Evolutionary conservation across 1,140 invertebrate genomes (phyloP).

Genomic region (Odontomachus brunneus): DNA sequence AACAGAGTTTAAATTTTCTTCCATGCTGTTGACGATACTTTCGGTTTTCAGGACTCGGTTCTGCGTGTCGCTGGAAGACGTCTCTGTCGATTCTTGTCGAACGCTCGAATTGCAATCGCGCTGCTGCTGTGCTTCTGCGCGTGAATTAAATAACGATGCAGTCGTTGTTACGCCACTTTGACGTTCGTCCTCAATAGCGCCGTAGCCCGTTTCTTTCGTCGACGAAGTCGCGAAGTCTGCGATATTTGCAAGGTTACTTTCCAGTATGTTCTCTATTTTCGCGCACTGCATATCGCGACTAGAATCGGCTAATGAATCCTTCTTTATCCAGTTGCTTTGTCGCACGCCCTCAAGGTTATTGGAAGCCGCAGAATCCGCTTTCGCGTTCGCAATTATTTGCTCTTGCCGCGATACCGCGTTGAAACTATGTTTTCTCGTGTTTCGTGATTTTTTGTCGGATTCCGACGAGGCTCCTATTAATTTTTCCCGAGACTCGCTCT

Average conservation of each 20-base stretch:
- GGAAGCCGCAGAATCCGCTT: neutral
- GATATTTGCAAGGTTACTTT: slow-evolving; percentile 2
- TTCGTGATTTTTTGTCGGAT: neutral
- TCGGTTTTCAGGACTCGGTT: neutral
- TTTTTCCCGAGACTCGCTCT: slow-evolving; percentile 20
- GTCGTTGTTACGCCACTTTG: neutral
- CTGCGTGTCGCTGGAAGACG: neutral
- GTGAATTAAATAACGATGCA: slow-evolving; percentile 38
- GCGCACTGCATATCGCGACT: neutral
- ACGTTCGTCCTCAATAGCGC: slow-evolving; percentile 6
- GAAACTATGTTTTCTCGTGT: neutral
- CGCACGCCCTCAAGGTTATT: neutral
- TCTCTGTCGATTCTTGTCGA: neutral
- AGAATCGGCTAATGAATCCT: slow-evolving; percentile 2
- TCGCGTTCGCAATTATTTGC: neutral
- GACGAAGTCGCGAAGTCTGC: neutral
- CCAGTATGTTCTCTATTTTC: neutral
- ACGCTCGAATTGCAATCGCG: neutral
- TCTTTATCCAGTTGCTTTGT: neutral
- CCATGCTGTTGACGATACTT: neutral
- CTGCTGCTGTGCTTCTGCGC: neutral
- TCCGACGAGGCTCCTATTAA: neutral
- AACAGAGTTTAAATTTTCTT: neutral
- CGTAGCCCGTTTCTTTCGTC: neutral
- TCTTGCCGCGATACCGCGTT: neutral